A percentile compares a stretch with the other conserved stretches of the same genome.
These are phyloP conservation scores for Papilio dardanus DNA, from an alignment of 1,140 invertebrate genomes.

Conservation along the genomic window DNA sequence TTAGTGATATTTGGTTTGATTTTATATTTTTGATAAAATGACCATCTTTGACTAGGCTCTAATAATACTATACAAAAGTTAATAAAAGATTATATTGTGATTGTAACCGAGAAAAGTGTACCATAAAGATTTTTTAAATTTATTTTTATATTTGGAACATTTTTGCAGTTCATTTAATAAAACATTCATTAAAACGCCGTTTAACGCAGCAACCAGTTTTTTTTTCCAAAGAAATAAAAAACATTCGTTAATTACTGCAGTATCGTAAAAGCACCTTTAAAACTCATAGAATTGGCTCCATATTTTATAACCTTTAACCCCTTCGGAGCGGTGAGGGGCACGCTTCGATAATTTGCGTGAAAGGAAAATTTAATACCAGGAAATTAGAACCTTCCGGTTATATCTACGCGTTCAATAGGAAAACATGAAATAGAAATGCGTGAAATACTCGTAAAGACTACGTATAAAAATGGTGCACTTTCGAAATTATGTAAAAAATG, in stretches of 20 bases:
- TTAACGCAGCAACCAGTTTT: not conserved
- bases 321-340: not conserved
- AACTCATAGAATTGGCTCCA: slow-evolving; percentile 16
- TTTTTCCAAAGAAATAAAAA: slow-evolving; percentile 8
- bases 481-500: no score
- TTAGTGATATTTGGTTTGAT: no score
- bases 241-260: slow-evolving; percentile 23
- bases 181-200: not conserved
- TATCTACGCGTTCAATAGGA: slow-evolving; percentile 5
- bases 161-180: not conserved
- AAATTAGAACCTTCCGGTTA: slow-evolving; percentile 26
- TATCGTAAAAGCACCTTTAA: slow-evolving; percentile 22
- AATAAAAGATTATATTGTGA: no score
- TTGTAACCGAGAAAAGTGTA: not conserved
- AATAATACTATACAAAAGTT: no score
- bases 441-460: not conserved
- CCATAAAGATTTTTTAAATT: not conserved
- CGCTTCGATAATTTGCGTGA: slow-evolving; percentile 20
- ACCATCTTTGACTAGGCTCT: no score
- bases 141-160: not conserved
- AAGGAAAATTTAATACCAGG: slow-evolving; percentile 20
- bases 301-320: slow-evolving; percentile 21
- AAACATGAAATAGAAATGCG: slow-evolving; percentile 5
- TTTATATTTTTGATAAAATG: no score
- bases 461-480: not conserved